Evolutionary conservation across 2,888 invertebrate species (phyloP).

Genomic region (Operophtera brumata): DNA sequence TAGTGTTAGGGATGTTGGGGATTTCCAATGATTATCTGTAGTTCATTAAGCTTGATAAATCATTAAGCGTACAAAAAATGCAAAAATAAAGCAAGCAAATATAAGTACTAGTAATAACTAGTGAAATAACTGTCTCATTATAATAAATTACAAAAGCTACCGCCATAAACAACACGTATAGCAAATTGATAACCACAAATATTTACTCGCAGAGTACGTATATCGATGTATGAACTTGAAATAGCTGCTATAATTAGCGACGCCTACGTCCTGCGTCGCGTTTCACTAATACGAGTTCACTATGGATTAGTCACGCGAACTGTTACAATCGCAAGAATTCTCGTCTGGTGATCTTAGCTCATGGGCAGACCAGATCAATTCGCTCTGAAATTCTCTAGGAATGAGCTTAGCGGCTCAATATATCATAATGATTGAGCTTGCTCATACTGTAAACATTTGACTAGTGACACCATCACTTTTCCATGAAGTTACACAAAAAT

Average conservation of each 20-base stretch:
- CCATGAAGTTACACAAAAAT: too few relatives aligned
- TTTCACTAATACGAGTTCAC: slow-evolving; percentile 40
- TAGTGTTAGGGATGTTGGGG: too few relatives aligned
- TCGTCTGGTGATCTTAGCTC: background rate
- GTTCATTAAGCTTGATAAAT: too few relatives aligned
- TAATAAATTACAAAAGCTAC: background rate
- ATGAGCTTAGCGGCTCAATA: background rate
- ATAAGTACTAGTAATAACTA: too few relatives aligned
- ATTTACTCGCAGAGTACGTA: slow-evolving; percentile 28
- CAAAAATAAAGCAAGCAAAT: too few relatives aligned
- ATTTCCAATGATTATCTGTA: too few relatives aligned
- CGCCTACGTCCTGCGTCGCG: slow-evolving; percentile 41
- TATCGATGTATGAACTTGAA: slow-evolving; percentile 61
- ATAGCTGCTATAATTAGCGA: slow-evolving; percentile 53
- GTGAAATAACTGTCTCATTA: background rate
- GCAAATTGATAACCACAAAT: slow-evolving; percentile 6
- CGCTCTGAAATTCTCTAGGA: background rate
- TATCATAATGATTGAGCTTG: too few relatives aligned
- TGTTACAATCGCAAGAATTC: slow-evolving; percentile 12
- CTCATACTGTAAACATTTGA: too few relatives aligned
- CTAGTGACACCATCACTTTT: too few relatives aligned
- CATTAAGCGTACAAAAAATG: too few relatives aligned
- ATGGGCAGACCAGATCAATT: slow-evolving; percentile 6
- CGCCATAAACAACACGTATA: background rate
- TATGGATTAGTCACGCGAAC: slow-evolving; percentile 27